Evolutionary conservation across 2,113 vertebrate genomes (phyloP), one percentile per base, ranked within the genome.

Genomic region (Dromas ardeola): DNA sequence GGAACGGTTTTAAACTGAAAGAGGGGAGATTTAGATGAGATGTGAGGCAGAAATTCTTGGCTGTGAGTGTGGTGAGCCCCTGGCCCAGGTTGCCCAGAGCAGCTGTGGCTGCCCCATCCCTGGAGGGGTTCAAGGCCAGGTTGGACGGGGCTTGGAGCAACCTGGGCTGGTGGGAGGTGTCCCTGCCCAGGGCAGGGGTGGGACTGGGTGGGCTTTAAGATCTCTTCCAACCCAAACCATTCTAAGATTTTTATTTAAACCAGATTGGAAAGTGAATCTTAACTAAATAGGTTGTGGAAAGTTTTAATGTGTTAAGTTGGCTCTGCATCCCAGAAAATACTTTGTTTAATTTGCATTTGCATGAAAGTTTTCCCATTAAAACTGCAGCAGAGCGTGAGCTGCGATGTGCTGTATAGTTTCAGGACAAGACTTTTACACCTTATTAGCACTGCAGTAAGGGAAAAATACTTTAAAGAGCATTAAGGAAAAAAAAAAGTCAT

Each of bases 311-410:
- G 61, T 78, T 79, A 87, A 34, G 27, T 76, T 76, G 70, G 56
- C 56, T 95, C 83, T 42, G 27, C 3, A 3, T 65, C 9, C 42
- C 34, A 52, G 65, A 59, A 84, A 94, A 87, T 77, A 62, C 73
- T 76, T 27, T 1, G 15, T 77, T 62, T 85, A 59, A 94, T 95
- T 94, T 91, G 95, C 74, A 97, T 95, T 91, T 91, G 62, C 67
- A 62, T 93, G 95, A 92, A 85, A 87, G 26, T 40, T 83, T 96
- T 92, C 94, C 96, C 95, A 96, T 97, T 94, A 93, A 74, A 96
- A 32, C 45, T 10, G 49, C 72, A 45, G 86, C 77, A 21, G 81
- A 93, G 90, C 22, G 7, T 82, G 83, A 95, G 95, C 85, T 79
- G 81, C 5, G 27, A 32, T 27, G 23, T 55, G 30, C 65, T 65